Base-by-base conservation (phyloP, 2,888 invertebrate genomes). In the Eurois occulta region DNA sequence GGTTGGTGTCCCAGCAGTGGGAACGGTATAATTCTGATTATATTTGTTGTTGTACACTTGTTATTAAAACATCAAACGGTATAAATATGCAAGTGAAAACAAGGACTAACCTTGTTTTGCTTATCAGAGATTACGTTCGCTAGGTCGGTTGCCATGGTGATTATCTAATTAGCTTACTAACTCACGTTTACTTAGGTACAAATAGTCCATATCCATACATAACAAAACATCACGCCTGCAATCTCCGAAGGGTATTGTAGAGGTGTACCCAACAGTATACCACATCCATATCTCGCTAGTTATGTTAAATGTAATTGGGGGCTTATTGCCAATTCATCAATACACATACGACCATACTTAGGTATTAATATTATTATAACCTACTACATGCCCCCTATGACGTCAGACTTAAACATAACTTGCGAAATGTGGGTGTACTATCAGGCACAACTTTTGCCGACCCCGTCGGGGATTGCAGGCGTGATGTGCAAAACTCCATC, bases 111-210 rank as follows among this genome's bases (percentile, higher is more conserved):
- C 5, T 60, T 41, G 21, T 67, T 60, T 48, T 32, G 2, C 48
- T 48, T 67, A 77, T 77, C 68, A 24, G 43, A 77, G 28, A 58
- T 58, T 16, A 69, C 32, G 32, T 69, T 58, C 24, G 35, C 13
- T 21, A 60, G 1, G 13, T 58, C 67, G 48, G 60, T 62, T 41
- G 41, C 69, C 35, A 69, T 78, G 60, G 48, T 52, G 35, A 69
- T 62, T 52, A 62, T 62, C 66, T 67, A 46, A 62, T 41, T 32
- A 62, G 35, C 24, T 35, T 35, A 64, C n/a, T 32, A 35, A 52
- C 21, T 43, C 43, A 46, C 18, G n/a, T 48, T 21, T n/a, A 52
- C 28, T 6, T 58, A 6, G 2, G 5, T 60, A 18, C 2, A 58
- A 18, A 13, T 11, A 18, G 13, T 43, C 13, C 24, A 43, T 11